Evolutionary conservation across 1,140 invertebrate genomes (phyloP), one percentile per base, ranked within the genome.

Genomic region (Xylocopa sonorina): DNA sequence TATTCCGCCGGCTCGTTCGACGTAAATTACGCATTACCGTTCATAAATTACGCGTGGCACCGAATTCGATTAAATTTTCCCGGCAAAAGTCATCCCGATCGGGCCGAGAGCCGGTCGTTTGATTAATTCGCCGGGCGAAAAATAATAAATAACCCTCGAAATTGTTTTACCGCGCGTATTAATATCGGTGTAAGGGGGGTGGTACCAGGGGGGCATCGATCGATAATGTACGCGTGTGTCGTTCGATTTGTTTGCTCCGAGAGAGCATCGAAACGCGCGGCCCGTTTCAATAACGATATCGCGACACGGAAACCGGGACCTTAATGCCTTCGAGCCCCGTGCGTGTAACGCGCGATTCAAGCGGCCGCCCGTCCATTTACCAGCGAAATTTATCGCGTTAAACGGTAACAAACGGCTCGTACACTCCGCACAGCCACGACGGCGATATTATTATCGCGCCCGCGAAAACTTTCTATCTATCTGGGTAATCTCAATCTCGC

Each of bases 401-500:
- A 71, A 72, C 46, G n/a, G 67, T 72, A 72, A 72, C 72, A 78
- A 69, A 78, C 67, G 76, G 48, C 74, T 58, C 69, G 74, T 77
- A 68, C 69, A 77, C 43, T 21, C 48, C 34, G 12, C 57, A 29
- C 64, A 46, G n/a, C n/a, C 73, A 53, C 78, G 53, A 48, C n/a
- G 38, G 82, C 57, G 63, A 83, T 84, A 83, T 84, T 84, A 84
- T 83, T 84, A 83, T 67, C 77, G 67, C 66, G 53, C 48, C 69
- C 53, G 64, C 57, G 76, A 53, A n/a, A 83, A 83, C 57, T 83
- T 80, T 75, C 76, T 83, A 83, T 75, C 76, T 83, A 83, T 82
- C 81, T 80, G 76, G 64, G 76, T 84, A 84, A 84, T 84, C 82
- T 84, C 81, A 84, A n/a, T 83, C 69, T 83, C 34, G 50, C n/a